Percentiles rank a stretch among this genome's conserved stretches.
phyloP scores from a whole-genome alignment of 1,140 invertebrate genomes.

The Daktulosphaira vitifoliae region DNA sequence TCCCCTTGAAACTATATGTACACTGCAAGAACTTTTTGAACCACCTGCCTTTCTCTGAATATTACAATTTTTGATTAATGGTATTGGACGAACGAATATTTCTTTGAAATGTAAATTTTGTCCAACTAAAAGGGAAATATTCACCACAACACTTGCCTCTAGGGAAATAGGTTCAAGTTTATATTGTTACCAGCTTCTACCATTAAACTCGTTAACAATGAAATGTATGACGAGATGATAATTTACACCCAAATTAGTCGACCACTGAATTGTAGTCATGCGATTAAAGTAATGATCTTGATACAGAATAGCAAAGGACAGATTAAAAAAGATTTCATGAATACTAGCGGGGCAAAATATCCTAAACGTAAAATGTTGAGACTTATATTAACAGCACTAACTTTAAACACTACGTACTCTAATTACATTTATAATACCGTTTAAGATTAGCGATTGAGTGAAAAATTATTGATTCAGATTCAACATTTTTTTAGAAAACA shows the following conservation, averaged over 20 bases:
- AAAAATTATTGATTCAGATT: too few relatives aligned
- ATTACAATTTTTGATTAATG: slow-evolving; percentile 32
- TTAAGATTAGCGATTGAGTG: too few relatives aligned
- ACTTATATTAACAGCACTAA: too few relatives aligned
- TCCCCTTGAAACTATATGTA: background rate
- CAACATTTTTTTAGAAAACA: too few relatives aligned
- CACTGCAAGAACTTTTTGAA: slow-evolving; percentile 18
- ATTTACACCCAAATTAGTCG: slow-evolving; percentile 2
- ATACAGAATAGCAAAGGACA: too few relatives aligned
- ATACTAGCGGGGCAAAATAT: too few relatives aligned
- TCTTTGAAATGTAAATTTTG: slow-evolving; percentile 32
- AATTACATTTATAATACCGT: too few relatives aligned
- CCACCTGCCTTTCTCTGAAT: background rate
- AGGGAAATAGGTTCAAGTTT: slow-evolving; percentile 6
- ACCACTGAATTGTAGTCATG: too few relatives aligned
- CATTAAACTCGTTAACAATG: slow-evolving; percentile 25
- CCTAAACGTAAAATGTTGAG: too few relatives aligned
- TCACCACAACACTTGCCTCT: background rate
- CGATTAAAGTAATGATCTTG: too few relatives aligned
- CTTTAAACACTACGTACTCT: too few relatives aligned
- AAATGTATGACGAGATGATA: slow-evolving; percentile 26
- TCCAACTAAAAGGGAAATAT: slow-evolving; percentile 9
- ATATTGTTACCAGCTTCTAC: slow-evolving; percentile 15
- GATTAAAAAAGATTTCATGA: too few relatives aligned
- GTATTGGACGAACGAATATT: slow-evolving; percentile 25